Evolutionary conservation across 2,888 invertebrate species (phyloP), one percentile per base, ranked within the genome.

Genomic region (Corythucha ciliata): DNA sequence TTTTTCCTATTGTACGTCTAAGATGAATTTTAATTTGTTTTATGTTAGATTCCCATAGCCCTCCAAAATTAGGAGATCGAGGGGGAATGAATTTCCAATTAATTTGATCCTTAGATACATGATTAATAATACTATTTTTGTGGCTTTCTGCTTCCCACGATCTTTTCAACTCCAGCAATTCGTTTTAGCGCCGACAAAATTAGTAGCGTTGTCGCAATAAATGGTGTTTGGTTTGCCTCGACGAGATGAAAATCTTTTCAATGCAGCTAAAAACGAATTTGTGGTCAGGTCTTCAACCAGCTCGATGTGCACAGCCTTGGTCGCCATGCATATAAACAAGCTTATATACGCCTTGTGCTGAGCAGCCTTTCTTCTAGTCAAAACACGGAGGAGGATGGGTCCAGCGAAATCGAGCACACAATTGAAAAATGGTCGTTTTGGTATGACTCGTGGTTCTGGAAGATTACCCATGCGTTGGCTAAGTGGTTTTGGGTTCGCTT

Each of bases 281-380:
- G 59, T 55, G 3, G 61, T 48, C 33, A 61, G 36, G 41, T 61
- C 60, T 2, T 34, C 53, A 0, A 59, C 62, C 10, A 62, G 6
- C 45, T 64, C 63, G 12, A 62, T 20, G 40, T 63, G 61, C 1
- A 63, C 48, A 2, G 64, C 64, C 51, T 63, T 64, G 1, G 60
- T 59, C 2, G 58, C 48, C 3, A 63, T 45, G 42, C 63, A 64
- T 4, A 63, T 52, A 29, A 63, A 64, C 10, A 63, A 14, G 1
- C 55, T 46, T 7, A 61, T 12, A 52, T 47, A 56, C 26, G 56
- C 5, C 44, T 59, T 52, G 16, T 45, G 14, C 33, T 22, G 26
- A 2, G 29, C 50, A 1, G 53, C 39, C 37, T 57, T 57, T 22
- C 61, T 44, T 33, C 44, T 32, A 25, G 52, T 58, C 12, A 50